Base-by-base conservation (phyloP, 2,797 vertebrate species). In the Takifugu rubripes region DNA sequence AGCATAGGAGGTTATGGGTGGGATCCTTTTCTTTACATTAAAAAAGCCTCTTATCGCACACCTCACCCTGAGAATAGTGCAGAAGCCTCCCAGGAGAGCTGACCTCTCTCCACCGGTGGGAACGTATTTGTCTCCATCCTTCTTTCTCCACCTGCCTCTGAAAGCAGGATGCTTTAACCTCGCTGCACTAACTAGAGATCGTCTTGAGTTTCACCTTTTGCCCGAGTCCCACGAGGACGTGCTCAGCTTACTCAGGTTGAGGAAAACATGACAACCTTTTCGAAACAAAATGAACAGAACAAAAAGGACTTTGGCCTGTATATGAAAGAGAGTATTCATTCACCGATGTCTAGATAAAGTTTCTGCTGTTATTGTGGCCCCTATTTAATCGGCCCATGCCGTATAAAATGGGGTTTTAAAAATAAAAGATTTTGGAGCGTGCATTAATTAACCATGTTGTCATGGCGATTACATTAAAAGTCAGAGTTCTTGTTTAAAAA, bases 161-260 rank as follows among this genome's bases (percentile, higher is more conserved):
- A 87, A 84, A 82, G 64, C 62, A 82, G 65, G 79, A 84, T 81
- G 79, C 81, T 81, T 88, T 83, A 85, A 84, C 78, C 74, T 78
- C 50, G 54, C 77, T 67, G 74, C 75, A 56, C 81, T 79, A 78
- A 79, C 78, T 72, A 70, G 54, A 71, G 59, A 70, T 52, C n/a
- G 48, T 75, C 70, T 86, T 56, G 16, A 57, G 75, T 89, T 88
- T 86, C 85, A 74, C 76, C 83, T 84, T 84, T 84, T 81, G 79
- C 79, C 59, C 75, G 57, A 52, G 64, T 81, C 83, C 78, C 79
- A 27, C 0, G 75, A 75, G 83, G 74, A 78, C 47, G 58, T 33
- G 51, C 69, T 69, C 57, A 25, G 55, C 68, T 76, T 81, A 84
- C 79, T 79, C 78, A 59, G 68, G 66, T 55, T 59, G 49, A 78